Percentiles rank a stretch among this genome's conserved stretches.
These are phyloP conservation scores for Hanleya hanleyi DNA, from an alignment of 2,888 invertebrate genomes.

Conservation along the genomic window DNA sequence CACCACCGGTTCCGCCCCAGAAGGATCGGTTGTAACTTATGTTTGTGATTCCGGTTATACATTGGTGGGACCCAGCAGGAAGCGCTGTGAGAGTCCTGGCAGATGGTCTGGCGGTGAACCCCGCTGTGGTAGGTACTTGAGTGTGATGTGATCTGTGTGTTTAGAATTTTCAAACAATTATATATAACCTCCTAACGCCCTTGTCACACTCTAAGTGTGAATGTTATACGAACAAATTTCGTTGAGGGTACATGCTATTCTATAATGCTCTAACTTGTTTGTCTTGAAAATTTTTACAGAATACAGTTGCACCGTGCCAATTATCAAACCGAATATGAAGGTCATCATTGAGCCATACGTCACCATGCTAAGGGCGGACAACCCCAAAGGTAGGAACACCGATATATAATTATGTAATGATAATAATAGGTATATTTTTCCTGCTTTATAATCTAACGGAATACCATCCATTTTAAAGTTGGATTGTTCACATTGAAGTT, in stretches of 20 bases:
- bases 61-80: neutral
- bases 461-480: too few species aligned
- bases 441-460: too few species aligned
- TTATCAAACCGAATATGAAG: neutral
- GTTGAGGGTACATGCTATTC: neutral
- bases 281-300: neutral
- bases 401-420: neutral
- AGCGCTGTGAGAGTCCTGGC: neutral
- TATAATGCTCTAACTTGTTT: neutral
- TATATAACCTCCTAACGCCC: too few species aligned
- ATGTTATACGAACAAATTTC: neutral
- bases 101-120: neutral
- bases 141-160: too few species aligned
- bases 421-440: too few species aligned
- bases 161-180: too few species aligned
- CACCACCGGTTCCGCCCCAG: neutral
- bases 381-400: neutral
- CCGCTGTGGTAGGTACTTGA: conserved; percentile 8
- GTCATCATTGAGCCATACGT: neutral
- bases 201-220: neutral
- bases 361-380: neutral
- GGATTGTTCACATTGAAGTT: too few species aligned
- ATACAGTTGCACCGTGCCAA: neutral
- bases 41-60: neutral
- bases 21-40: neutral